Evolutionary conservation across 2,888 invertebrate species (phyloP).

Genomic region (Aromia moschata): DNA sequence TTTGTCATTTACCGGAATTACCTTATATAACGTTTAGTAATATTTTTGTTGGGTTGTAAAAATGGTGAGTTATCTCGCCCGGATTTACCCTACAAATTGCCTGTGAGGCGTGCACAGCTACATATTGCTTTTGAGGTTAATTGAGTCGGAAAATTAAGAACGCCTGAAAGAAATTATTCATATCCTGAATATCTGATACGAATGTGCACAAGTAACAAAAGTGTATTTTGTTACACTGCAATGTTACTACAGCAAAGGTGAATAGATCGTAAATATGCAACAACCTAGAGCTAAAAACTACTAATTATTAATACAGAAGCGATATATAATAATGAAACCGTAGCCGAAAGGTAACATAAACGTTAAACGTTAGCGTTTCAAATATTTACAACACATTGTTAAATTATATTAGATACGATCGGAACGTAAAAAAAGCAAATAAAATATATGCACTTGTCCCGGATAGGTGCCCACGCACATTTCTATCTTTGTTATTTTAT

Average conservation of each 20-base stretch:
- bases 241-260: neutral
- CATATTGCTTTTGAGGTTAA: no score
- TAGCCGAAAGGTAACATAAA: conserved; percentile 8
- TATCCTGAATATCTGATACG: no score
- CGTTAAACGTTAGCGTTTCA: conserved; percentile 11
- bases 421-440: neutral
- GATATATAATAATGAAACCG: conserved; percentile 12
- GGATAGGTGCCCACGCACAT: conserved; percentile 10
- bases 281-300: conserved; percentile 9
- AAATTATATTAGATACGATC: conserved; percentile 1
- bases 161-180: no score
- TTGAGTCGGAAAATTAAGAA: no score
- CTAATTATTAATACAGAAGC: conserved; percentile 11
- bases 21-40: no score
- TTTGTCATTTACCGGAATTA: no score
- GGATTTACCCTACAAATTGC: no score
- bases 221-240: no score
- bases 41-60: no score
- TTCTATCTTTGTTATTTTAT: conserved; percentile 9
- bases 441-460: conserved; percentile 1
- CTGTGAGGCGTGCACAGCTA: no score
- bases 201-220: no score
- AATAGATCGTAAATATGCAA: conserved; percentile 16
- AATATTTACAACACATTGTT: conserved; percentile 23
- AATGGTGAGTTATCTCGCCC: no score